These are phyloP conservation scores for Trachelus tabidus DNA, from an alignment of 2,888 invertebrate species.

Conservation along the genomic window DNA sequence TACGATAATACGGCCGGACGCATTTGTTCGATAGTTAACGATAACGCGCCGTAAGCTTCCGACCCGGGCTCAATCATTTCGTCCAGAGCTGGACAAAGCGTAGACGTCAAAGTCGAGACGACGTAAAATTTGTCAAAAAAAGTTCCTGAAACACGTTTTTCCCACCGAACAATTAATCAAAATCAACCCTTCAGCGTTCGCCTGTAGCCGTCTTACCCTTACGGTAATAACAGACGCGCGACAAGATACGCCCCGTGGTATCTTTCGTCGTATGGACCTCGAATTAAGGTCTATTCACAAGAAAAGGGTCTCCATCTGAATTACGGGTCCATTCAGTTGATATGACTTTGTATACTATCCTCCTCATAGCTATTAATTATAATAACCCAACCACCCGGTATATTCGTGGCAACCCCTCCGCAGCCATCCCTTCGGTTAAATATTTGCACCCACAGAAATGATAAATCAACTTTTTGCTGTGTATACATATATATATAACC, in stretches of 20 bases:
- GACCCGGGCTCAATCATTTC: no score
- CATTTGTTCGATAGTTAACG: no score
- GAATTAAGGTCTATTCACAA: slow-evolving; percentile 60
- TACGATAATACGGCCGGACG: no score
- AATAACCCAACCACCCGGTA: slow-evolving; percentile 31
- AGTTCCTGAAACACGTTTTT: background rate
- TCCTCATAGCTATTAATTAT: slow-evolving; percentile 50
- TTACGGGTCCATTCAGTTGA: slow-evolving; percentile 58
- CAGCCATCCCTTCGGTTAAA: slow-evolving; percentile 21
- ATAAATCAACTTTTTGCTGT: background rate
- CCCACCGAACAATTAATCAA: slow-evolving; percentile 47
- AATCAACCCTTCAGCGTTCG: slow-evolving; percentile 39
- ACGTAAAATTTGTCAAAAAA: slow-evolving; percentile 28
- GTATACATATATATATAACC: background rate
- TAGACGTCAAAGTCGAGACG: background rate
- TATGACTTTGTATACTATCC: slow-evolving; percentile 41
- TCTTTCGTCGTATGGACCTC: slow-evolving; percentile 18
- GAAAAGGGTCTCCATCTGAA: slow-evolving; percentile 50
- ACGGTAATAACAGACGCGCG: background rate
- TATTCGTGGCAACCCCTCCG: background rate
- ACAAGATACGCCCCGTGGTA: slow-evolving; percentile 20
- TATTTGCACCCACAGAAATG: slow-evolving; percentile 27
- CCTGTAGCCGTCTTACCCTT: background rate
- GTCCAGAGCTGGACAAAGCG: no score
- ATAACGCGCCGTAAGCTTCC: no score